Evolutionary conservation across 2,113 vertebrate genomes (phyloP).

Genomic region (Siphamia tubifer): DNA sequence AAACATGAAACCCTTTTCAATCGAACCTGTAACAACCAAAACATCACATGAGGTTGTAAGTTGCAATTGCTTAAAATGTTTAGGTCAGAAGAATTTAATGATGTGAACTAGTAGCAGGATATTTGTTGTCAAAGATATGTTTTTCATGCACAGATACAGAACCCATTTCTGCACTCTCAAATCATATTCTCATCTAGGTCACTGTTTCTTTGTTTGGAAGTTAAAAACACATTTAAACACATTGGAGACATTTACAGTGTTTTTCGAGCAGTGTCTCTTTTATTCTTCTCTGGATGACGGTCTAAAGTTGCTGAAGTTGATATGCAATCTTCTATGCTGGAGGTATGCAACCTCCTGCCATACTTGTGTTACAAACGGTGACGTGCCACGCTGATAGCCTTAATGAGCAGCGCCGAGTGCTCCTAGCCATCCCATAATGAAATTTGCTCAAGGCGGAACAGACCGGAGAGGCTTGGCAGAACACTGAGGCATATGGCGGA

Average conservation of each 20-base stretch:
- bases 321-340: slow-evolving; percentile 14
- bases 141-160: not conserved
- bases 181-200: not conserved
- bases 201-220: not conserved
- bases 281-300: not conserved
- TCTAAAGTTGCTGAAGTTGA: slow-evolving; percentile 46
- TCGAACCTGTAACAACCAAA: slow-evolving; percentile 26
- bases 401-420: slow-evolving; percentile 88
- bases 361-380: slow-evolving; percentile 71
- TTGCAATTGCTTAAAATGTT: too few relatives aligned
- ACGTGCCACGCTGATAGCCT: slow-evolving; percentile 87
- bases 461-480: slow-evolving; percentile 90
- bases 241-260: not conserved
- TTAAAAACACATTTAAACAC: not conserved
- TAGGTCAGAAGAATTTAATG: not conserved
- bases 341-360: slow-evolving; percentile 52
- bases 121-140: not conserved
- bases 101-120: not conserved
- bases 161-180: not conserved
- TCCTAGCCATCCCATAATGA: slow-evolving; percentile 90
- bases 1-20: too few relatives aligned
- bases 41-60: slow-evolving; percentile 7
- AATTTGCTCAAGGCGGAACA: slow-evolving; percentile 92
- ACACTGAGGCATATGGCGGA: slow-evolving; percentile 89
- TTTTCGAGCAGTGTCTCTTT: slow-evolving; percentile 13